These are phyloP conservation scores for Ganaspis brasiliensis DNA, from an alignment of 2,888 invertebrate genomes.

Conservation along the genomic window DNA sequence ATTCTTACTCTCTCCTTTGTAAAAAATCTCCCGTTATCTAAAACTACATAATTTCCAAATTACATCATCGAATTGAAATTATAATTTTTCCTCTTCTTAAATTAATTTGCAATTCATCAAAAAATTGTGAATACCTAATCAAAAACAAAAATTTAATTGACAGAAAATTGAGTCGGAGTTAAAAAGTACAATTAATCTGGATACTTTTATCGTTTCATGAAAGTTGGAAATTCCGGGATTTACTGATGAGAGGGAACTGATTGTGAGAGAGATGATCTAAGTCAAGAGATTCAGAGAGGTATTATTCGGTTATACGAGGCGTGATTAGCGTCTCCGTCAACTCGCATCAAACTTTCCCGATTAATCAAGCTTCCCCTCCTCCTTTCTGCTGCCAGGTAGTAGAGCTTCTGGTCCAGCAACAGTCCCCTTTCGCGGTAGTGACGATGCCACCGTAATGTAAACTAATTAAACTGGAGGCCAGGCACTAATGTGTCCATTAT, in stretches of 20 bases:
- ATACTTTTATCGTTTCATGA: background rate
- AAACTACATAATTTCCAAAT: background rate
- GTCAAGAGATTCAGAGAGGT: conserved; percentile 62
- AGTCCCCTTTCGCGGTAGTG: conserved; percentile 70
- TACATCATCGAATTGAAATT: no score
- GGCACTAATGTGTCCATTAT: conserved; percentile 79
- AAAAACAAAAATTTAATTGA: no score
- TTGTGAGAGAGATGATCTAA: conserved; percentile 41
- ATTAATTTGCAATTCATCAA: no score
- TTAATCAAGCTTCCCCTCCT: conserved; percentile 74
- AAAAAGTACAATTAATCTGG: background rate
- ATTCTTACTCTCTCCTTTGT: conserved; percentile 59
- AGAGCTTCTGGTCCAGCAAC: conserved; percentile 47
- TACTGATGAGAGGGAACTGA: background rate
- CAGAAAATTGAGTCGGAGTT: background rate
- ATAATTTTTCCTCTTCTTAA: no score
- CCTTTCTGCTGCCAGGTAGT: conserved; percentile 45
- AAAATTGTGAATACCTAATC: no score
- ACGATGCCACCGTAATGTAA: conserved; percentile 79
- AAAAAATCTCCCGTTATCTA: conserved; percentile 52
- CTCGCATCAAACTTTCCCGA: conserved; percentile 79
- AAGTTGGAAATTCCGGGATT: background rate
- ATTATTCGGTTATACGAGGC: conserved; percentile 76
- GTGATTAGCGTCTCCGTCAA: conserved; percentile 79
- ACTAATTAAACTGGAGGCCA: conserved; percentile 79